A percentile compares a stretch with the other conserved stretches of the same genome.
Evolutionary conservation across 2,113 vertebrate species (phyloP).

Genomic region (Perognathus longimembris): DNA sequence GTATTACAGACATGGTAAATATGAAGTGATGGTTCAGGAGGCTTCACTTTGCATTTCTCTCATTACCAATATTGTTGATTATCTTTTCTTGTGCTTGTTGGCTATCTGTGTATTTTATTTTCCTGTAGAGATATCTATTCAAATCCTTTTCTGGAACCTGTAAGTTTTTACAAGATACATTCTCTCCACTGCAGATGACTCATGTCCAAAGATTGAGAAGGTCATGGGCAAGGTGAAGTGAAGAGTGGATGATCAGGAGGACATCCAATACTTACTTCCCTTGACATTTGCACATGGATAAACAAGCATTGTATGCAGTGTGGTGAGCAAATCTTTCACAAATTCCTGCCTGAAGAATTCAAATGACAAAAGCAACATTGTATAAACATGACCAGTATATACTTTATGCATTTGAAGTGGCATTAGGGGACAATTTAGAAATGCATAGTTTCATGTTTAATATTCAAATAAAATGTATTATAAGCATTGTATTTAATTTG

Average conservation of each 20-base stretch:
- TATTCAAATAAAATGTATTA: constrained; percentile 20
- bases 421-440: constrained; percentile 17
- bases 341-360: not conserved
- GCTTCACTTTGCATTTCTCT: constrained; percentile 7
- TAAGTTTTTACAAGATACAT: not conserved
- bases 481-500: too few species aligned
- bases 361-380: not conserved
- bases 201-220: not conserved
- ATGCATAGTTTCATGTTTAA: not conserved
- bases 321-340: not conserved
- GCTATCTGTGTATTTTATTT: not conserved
- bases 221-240: not conserved
- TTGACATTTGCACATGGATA: not conserved
- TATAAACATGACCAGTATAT: not conserved
- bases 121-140: not conserved
- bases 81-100: not conserved
- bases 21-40: not conserved
- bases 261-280: not conserved
- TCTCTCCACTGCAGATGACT: not conserved
- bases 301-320: not conserved
- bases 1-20: not conserved
- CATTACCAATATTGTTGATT: not conserved
- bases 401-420: not conserved
- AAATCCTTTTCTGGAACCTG: not conserved
- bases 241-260: not conserved